phyloP scores from a whole-genome alignment of 1,140 invertebrate genomes.

The Meloidogyne hapla region DNA sequence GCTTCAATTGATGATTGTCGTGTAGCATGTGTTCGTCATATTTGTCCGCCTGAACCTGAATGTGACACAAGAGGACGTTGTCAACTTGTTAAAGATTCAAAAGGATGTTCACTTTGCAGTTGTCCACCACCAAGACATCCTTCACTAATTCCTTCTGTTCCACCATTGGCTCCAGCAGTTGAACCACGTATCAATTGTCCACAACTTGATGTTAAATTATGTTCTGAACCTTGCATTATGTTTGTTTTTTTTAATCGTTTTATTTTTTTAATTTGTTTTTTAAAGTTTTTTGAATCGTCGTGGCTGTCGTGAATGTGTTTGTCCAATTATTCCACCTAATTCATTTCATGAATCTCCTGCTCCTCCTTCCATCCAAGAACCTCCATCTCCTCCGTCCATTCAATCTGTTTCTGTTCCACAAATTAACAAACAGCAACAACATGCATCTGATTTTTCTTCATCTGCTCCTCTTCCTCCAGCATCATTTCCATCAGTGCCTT shows the following conservation, averaged over 20 bases:
- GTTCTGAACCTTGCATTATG: slow-evolving; percentile 62
- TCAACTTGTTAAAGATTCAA: slow-evolving; percentile 57
- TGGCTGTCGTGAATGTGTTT: slow-evolving; percentile 60
- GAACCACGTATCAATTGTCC: slow-evolving; percentile 43
- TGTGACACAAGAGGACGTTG: slow-evolving; percentile 53
- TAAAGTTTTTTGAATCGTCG: background rate
- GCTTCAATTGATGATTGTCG: slow-evolving; percentile 54
- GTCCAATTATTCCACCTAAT: slow-evolving; percentile 43
- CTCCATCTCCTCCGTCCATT: slow-evolving; percentile 11
- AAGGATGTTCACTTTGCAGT: slow-evolving; percentile 60
- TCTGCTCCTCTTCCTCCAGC: background rate
- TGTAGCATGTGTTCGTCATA: slow-evolving; percentile 27
- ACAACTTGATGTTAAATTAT: slow-evolving; percentile 45
- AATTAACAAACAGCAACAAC: background rate
- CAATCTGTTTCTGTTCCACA: slow-evolving; percentile 18
- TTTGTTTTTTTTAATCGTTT: slow-evolving; percentile 18
- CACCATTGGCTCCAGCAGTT: slow-evolving; percentile 15
- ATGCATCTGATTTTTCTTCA: slow-evolving; percentile 6
- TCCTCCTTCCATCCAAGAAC: background rate
- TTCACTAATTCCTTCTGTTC: slow-evolving; percentile 6
- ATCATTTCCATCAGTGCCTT: background rate
- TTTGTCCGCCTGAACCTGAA: slow-evolving; percentile 42
- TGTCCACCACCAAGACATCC: slow-evolving; percentile 51
- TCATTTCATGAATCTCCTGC: slow-evolving; percentile 15
- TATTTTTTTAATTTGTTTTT: background rate